Percentiles rank a stretch among this genome's conserved stretches.
Conservation (phyloP, 2,888 invertebrate genomes). For the Conistra vaccinii region DNA sequence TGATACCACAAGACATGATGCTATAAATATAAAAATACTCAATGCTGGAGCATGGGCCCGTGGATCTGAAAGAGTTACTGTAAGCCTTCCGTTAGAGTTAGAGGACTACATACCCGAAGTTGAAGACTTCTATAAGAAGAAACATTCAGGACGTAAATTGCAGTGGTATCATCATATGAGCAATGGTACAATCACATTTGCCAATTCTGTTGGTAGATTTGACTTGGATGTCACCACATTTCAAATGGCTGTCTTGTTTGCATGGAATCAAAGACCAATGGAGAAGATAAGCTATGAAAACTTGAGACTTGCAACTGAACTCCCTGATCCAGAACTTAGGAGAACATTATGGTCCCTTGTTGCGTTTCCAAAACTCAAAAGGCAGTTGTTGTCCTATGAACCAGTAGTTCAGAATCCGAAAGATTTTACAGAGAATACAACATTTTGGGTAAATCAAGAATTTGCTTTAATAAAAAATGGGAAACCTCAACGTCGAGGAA, state of each 20-base stretch:
- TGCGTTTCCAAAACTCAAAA: slow-evolving; percentile 98
- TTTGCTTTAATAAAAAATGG: slow-evolving; percentile 98
- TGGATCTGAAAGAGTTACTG: slow-evolving; percentile 98
- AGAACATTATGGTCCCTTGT: slow-evolving; percentile 99
- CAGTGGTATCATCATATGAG: slow-evolving; percentile 99
- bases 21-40: slow-evolving; percentile 99
- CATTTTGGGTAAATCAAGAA: slow-evolving; percentile 99
- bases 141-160: slow-evolving; percentile 98
- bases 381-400: slow-evolving; percentile 96
- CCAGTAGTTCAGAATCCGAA: slow-evolving; percentile 96
- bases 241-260: slow-evolving; percentile 99
- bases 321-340: slow-evolving; percentile 98
- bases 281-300: slow-evolving; percentile 99
- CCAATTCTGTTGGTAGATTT: slow-evolving; percentile 97
- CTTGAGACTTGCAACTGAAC: slow-evolving; percentile 98
- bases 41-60: slow-evolving; percentile 99
- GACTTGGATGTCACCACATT: slow-evolving; percentile 99
- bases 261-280: slow-evolving; percentile 99
- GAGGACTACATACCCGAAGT: slow-evolving; percentile 99
- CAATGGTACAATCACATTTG: slow-evolving; percentile 99
- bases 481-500: slow-evolving; percentile 98
- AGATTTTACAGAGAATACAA: slow-evolving; percentile 97
- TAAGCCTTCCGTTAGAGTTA: slow-evolving; percentile 98
- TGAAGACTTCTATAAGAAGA: slow-evolving; percentile 99
- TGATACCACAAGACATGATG: slow-evolving; percentile 95